Percentiles rank a stretch among this genome's conserved stretches.
These are phyloP conservation scores for Deroplatys truncata DNA, from an alignment of 2,888 invertebrate genomes.

Conservation along the genomic window DNA sequence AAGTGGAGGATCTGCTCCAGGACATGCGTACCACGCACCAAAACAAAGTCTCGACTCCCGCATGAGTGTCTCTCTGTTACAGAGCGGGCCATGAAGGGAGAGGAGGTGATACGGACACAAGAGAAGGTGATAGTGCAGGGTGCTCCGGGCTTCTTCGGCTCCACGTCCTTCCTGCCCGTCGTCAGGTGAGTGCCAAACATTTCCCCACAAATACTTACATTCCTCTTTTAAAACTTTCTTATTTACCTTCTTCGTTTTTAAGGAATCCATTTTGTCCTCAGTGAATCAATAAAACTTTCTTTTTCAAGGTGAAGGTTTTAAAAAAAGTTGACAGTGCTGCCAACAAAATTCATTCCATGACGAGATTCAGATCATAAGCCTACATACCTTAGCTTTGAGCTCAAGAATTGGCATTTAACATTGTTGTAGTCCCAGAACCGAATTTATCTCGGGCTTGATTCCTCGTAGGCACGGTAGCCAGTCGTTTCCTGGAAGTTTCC, in stretches of 20 bases:
- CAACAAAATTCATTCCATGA: too few relatives aligned
- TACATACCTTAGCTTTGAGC: too few relatives aligned
- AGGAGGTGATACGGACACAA: slow-evolving; percentile 19
- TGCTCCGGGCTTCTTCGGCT: background rate
- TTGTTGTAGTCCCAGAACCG: too few relatives aligned
- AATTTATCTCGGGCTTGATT: too few relatives aligned
- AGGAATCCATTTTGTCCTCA: background rate
- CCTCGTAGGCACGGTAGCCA: too few relatives aligned
- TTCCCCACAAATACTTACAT: too few relatives aligned
- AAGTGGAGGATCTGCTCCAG: too few relatives aligned
- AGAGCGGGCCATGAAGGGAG: background rate
- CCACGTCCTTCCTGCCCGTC: slow-evolving; percentile 22
- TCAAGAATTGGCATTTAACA: too few relatives aligned
- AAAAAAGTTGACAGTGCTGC: background rate
- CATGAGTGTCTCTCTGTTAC: background rate
- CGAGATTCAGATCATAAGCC: too few relatives aligned
- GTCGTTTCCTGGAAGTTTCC: too few relatives aligned
- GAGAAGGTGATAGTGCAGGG: slow-evolving; percentile 26
- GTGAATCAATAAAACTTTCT: background rate
- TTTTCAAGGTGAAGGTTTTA: background rate
- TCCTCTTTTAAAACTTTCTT: too few relatives aligned
- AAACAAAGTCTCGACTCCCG: background rate
- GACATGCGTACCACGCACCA: too few relatives aligned
- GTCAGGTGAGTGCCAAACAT: slow-evolving; percentile 20
- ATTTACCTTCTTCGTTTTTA: background rate